Percentiles rank a stretch among this genome's conserved stretches.
Evolutionary conservation across 53 echinoderm and acorn worm genomes (phyloP).

Genomic region (Holothuria scabra): DNA sequence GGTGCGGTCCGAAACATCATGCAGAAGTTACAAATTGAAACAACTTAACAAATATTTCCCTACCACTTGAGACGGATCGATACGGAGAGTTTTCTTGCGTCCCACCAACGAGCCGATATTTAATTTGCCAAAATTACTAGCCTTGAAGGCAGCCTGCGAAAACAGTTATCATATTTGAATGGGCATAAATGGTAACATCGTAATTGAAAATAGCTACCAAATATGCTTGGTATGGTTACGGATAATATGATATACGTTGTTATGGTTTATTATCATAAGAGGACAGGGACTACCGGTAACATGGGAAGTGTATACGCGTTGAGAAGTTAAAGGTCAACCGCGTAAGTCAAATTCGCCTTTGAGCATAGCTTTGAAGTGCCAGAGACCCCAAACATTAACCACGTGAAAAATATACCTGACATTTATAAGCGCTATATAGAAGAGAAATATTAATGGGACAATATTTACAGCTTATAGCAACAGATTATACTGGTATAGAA

Average conservation of each 20-base stretch:
- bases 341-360: too few species aligned
- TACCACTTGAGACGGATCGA: not conserved
- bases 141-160: slow-evolving; percentile 31
- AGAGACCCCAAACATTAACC: too few species aligned
- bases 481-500: too few species aligned
- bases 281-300: too few species aligned
- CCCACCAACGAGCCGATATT: not conserved
- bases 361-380: too few species aligned
- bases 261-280: slow-evolving; percentile 19
- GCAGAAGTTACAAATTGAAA: slow-evolving; percentile 1
- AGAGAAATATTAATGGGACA: too few species aligned
- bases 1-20: not conserved
- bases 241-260: slow-evolving; percentile 21
- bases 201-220: not conserved
- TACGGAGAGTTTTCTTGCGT: not conserved
- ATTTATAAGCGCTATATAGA: too few species aligned
- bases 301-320: too few species aligned
- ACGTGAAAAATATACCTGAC: too few species aligned
- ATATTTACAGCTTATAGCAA: too few species aligned
- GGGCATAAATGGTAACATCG: slow-evolving; percentile 25
- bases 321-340: too few species aligned
- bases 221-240: slow-evolving; percentile 32
- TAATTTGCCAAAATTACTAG: slow-evolving; percentile 37
- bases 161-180: slow-evolving; percentile 41
- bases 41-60: slow-evolving; percentile 10